Evolutionary conservation across 1,140 invertebrate genomes (phyloP), one percentile per base, ranked within the genome.

Genomic region (Caenorhabditis briggsae): DNA sequence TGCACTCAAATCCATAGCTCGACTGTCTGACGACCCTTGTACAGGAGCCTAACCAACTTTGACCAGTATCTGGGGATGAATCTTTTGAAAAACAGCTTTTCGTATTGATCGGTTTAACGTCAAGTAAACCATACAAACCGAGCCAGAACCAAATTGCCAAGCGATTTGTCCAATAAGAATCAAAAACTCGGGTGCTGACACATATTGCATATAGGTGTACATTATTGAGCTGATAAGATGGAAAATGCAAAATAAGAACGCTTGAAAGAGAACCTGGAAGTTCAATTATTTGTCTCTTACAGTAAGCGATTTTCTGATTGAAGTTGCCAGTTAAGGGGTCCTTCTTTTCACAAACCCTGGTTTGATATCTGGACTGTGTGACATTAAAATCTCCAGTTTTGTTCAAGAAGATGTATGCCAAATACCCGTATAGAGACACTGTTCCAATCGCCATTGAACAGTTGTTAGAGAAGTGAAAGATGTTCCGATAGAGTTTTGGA

Each of bases 241-340:
- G 89, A 33, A 85, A 83, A 65, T 90, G 90, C 41, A 91, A 61
- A 84, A 91, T 89, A 70, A 41, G 23, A 64, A 64, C 1, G 59
- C 8, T 85, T 91, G 90, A 8, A 90, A 85, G 82, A 92, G 92
- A 5, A 91, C 83, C 90, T 91, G 85, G 56, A 33, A 70, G 33
- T 33, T 33, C 33, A 2, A 3, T 33, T 33, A 33, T 33, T 33
- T 33, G 33, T 3, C 33, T 33, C 33, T 33, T 33, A 33, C 33
- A 33, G 33, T 33, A 33, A 33, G 33, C 33, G 3, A 33, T 33
- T 3, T 33, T 33, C 33, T 33, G 1, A 33, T 33, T 33, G 33
- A 33, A 33, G 33, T 33, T 33, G 56, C 56, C 14, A 11, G 16
- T 1, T 14, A 53, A 8, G 11, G 11, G 2, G 50, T 12, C 50